Percentiles rank a stretch among this genome's conserved stretches.
Evolutionary conservation across 2,113 vertebrate genomes (phyloP).

Genomic region (Peromyscus leucopus): DNA sequence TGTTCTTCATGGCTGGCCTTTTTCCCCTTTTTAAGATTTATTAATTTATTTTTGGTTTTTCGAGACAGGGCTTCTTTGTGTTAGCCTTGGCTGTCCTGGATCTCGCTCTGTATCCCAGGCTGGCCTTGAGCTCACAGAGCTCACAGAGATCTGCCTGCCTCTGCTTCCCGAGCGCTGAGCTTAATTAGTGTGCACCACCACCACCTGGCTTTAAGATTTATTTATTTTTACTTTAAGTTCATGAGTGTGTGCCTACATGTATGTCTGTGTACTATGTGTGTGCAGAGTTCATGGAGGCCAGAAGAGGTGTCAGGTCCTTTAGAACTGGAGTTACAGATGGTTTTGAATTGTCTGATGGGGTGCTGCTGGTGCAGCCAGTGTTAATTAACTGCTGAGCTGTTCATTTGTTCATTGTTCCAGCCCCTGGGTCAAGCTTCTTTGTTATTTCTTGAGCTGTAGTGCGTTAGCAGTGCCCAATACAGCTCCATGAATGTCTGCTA

Average conservation of each 20-base stretch:
- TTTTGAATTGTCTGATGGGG: not conserved
- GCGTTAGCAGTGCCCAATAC: too few relatives aligned
- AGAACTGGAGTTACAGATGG: not conserved
- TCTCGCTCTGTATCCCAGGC: not conserved
- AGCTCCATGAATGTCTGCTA: not conserved
- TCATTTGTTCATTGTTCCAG: too few relatives aligned
- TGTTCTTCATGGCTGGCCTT: not conserved
- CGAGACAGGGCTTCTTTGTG: not conserved
- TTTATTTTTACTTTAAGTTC: not conserved
- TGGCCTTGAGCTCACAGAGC: not conserved
- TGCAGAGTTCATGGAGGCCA: not conserved
- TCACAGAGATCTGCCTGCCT: too few relatives aligned
- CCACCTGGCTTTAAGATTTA: not conserved
- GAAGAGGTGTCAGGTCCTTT: not conserved
- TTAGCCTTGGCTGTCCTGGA: not conserved
- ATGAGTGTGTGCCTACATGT: not conserved
- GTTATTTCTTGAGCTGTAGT: not conserved
- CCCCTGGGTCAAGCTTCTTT: not conserved
- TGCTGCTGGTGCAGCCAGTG: not conserved
- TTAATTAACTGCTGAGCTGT: not conserved
- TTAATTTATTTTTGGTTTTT: not conserved
- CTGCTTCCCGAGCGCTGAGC: too few relatives aligned
- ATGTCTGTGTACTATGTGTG: not conserved
- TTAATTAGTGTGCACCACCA: not conserved
- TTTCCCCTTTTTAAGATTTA: not conserved